These are phyloP conservation scores for Papilio xuthus DNA, from an alignment of 1,140 invertebrate species.

Conservation along the genomic window DNA sequence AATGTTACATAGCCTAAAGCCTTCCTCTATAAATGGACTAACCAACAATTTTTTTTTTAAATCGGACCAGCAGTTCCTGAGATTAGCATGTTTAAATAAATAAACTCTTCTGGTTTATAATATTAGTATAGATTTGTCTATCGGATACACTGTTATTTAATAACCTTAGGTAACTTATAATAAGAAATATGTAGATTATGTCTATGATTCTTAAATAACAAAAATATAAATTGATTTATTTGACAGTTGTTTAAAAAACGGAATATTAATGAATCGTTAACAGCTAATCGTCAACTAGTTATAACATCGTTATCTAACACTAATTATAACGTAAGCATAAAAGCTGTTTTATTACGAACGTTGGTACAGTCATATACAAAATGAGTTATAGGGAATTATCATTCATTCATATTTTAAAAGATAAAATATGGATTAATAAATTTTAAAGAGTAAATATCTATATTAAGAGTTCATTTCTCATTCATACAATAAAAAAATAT, in stretches of 20 bases:
- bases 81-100: no score
- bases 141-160: no score
- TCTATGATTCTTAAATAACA: neutral
- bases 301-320: conserved; percentile 22
- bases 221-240: neutral
- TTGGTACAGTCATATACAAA: neutral
- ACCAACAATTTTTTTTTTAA: no score
- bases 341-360: neutral
- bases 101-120: no score
- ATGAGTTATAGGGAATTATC: neutral
- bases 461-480: neutral
- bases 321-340: conserved; percentile 23
- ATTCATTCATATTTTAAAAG: neutral
- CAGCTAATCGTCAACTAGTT: conserved; percentile 3
- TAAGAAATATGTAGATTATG: no score
- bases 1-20: no score
- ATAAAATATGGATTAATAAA: neutral
- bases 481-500: no score
- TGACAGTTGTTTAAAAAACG: conserved; percentile 8
- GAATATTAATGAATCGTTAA: conserved; percentile 4
- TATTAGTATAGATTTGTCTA: no score
- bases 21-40: no score
- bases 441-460: neutral
- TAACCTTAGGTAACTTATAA: no score
- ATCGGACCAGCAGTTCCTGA: no score